A percentile compares a stretch with the other conserved stretches of the same genome.
phyloP scores from a whole-genome alignment of 2,888 invertebrate genomes.

The Andrena flavipes region DNA sequence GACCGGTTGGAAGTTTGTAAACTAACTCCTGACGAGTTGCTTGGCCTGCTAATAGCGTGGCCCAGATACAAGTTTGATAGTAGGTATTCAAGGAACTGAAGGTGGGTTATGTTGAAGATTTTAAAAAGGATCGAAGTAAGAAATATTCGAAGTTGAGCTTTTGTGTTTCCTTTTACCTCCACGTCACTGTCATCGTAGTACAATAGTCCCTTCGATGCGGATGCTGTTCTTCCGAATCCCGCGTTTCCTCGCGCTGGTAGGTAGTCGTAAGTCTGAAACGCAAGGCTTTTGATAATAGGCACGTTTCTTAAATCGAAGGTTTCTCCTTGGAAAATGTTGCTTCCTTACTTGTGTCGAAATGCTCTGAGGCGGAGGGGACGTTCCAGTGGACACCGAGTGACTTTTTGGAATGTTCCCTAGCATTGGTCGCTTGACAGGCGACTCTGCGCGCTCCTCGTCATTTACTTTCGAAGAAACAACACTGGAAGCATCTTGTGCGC shows the following conservation, averaged over 20 bases:
- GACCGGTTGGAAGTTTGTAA: neutral
- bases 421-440: conserved; percentile 46
- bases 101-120: too few relatives aligned
- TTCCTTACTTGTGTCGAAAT: conserved; percentile 92
- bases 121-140: neutral
- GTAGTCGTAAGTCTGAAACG: conserved; percentile 86
- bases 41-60: conserved; percentile 2
- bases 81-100: neutral
- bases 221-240: conserved; percentile 71
- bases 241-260: conserved; percentile 63
- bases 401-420: conserved; percentile 48
- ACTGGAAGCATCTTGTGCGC: neutral
- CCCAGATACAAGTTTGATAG: conserved; percentile 17
- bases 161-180: conserved; percentile 76
- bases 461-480: conserved; percentile 14
- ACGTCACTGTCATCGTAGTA: conserved; percentile 81
- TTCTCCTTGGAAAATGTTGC: conserved; percentile 31
- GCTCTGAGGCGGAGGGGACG: conserved; percentile 94
- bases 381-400: conserved; percentile 88
- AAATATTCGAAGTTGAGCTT: too few relatives aligned
- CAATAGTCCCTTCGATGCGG: conserved; percentile 76
- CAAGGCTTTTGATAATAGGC: too few relatives aligned
- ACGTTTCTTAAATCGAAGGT: neutral
- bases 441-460: neutral
- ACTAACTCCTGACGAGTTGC: neutral